phyloP scores from a whole-genome alignment of 2,113 vertebrate genomes.

The Empidonax alnorum region DNA sequence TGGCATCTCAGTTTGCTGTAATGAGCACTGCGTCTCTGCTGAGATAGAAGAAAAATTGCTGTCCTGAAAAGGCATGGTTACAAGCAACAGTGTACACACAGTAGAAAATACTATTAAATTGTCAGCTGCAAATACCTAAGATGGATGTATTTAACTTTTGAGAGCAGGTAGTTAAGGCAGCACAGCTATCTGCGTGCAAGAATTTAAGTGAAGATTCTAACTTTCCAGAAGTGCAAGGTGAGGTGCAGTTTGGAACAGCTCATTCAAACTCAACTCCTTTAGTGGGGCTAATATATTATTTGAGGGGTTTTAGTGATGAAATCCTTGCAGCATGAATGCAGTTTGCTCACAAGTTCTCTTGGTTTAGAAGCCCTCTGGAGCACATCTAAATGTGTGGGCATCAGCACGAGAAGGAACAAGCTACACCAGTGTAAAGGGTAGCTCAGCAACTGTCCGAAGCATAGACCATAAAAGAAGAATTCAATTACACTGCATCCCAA shows the following conservation, averaged over 20 bases:
- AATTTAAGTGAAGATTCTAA: not conserved
- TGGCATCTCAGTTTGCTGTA: not conserved
- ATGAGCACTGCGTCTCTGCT: not conserved
- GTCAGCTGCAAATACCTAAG: not conserved
- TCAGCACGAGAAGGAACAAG: not conserved
- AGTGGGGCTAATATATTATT: not conserved
- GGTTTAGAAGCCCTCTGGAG: not conserved
- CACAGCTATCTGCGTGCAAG: not conserved
- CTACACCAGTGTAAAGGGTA: not conserved
- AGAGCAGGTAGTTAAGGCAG: not conserved
- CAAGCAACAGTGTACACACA: rapidly evolving
- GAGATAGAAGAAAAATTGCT: not conserved
- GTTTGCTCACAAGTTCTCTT: not conserved
- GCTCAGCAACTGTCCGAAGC: not conserved
- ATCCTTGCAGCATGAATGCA: not conserved
- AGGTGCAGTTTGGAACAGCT: not conserved
- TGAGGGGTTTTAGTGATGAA: not conserved
- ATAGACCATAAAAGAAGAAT: not conserved
- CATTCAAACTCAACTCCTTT: not conserved
- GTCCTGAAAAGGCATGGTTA: not conserved
- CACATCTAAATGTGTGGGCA: rapidly evolving
- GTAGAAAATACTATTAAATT: not conserved
- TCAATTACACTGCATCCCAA: not conserved
- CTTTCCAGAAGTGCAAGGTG: not conserved
- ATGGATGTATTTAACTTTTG: not conserved